Evolutionary conservation across 2,797 vertebrate species (phyloP), one percentile per base, ranked within the genome.

Genomic region (Harpagifer antarcticus): DNA sequence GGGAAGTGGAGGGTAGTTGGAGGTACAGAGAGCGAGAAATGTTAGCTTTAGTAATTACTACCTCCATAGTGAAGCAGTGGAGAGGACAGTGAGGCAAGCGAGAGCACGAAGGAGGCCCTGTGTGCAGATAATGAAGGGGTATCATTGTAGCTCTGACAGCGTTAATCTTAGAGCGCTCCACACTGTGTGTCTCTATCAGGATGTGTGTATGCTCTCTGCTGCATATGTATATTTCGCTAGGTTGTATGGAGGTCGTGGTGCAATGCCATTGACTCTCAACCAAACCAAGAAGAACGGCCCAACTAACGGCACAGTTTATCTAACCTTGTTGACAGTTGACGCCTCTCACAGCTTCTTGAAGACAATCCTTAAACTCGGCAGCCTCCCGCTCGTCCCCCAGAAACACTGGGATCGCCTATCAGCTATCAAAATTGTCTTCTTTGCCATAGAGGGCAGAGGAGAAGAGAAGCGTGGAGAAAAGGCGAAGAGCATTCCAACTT

Each of bases 111-210:
- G 90, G 89, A 93, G 94, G 93, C 92, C 91, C 91, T 79, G 88
- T 92, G 92, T 83, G 89, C 91, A 90, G 91, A 94, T 95, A 95
- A 96, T 95, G 93, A 95, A 86, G 90, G 95, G 95, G 93, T 96
- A 93, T 93, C 93, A 92, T 87, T 92, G 91, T 84, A 88, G 86
- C 87, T 93, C 93, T 95, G 94, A 95, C 95, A 95, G 93, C 72
- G 92, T 93, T 95, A 94, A 95, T 95, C 93, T 94, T 92, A 92
- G 89, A 93, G 92, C 78, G 71, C 87, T 84, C 67, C 76, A 61
- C 75, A 64, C 82, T 59, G 68, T 58, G 65, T 50, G 49, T 60
- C 37, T 59, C 49, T 68, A 9, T 74, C 61, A 63, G 37, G 23
- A 80, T 83, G 72, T 71, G 82, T 77, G 75, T 68, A 59, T 72